These are phyloP conservation scores for Monopterus albus DNA, from an alignment of 2,113 vertebrate species.

Conservation along the genomic window DNA sequence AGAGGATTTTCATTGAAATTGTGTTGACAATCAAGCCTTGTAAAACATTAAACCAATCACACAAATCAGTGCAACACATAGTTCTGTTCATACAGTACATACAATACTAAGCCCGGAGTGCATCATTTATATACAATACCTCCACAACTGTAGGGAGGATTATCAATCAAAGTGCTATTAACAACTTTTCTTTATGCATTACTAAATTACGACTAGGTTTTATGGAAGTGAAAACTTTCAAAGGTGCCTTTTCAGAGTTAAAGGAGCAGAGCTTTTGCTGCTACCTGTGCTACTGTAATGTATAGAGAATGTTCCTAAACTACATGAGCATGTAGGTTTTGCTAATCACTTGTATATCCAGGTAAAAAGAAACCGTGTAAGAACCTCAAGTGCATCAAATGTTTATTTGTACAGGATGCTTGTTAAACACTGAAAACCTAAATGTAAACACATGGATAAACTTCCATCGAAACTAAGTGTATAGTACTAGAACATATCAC, in stretches of 20 bases:
- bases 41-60: background rate
- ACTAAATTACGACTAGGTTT: constrained; percentile 27
- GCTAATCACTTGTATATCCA: constrained; percentile 1
- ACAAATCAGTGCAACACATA: constrained; percentile 36
- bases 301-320: background rate
- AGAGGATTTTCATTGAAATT: background rate
- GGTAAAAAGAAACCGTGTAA: constrained; percentile 28
- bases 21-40: background rate
- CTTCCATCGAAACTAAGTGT: constrained; percentile 2
- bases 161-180: constrained; percentile 36
- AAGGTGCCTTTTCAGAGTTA: background rate
- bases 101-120: constrained; percentile 27
- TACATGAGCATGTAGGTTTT: constrained; percentile 10
- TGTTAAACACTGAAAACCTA: constrained; percentile 7
- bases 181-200: constrained; percentile 16
- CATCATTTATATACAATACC: constrained; percentile 59
- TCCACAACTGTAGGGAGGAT: constrained; percentile 44
- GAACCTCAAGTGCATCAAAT: constrained; percentile 14
- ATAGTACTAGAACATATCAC: constrained; percentile 56
- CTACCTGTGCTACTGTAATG: background rate
- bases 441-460: constrained; percentile 23
- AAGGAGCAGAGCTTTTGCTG: background rate
- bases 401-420: constrained; percentile 21
- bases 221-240: constrained; percentile 1
- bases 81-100: constrained; percentile 23